Conservation (phyloP, 2,888 invertebrate species). For the Platycheirus albimanus region DNA sequence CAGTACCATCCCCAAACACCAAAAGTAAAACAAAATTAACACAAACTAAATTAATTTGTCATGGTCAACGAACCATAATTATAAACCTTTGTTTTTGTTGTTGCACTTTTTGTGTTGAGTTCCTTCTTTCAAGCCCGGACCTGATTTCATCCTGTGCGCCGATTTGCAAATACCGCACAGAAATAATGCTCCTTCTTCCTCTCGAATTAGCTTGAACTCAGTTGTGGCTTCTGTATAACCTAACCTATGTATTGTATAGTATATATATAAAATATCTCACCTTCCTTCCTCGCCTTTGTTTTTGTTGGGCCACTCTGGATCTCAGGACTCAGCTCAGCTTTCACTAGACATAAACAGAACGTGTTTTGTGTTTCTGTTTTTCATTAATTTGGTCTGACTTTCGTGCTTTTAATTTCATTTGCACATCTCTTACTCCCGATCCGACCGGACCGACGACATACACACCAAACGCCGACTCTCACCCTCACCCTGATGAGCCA, state of each 20-base stretch:
- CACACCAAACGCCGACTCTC: neutral
- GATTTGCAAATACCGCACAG: too few species aligned
- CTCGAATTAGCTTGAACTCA: slow-evolving; percentile 40
- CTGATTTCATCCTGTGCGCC: slow-evolving; percentile 8
- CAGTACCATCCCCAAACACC: slow-evolving; percentile 17
- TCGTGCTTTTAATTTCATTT: slow-evolving; percentile 67
- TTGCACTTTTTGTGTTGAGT: slow-evolving; percentile 19
- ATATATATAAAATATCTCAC: slow-evolving; percentile 28
- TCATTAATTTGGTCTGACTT: slow-evolving; percentile 66
- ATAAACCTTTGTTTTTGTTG: slow-evolving; percentile 66
- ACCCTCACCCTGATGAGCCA: slow-evolving; percentile 7
- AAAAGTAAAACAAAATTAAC: slow-evolving; percentile 59
- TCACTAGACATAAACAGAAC: slow-evolving; percentile 49
- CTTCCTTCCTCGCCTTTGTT: slow-evolving; percentile 40
- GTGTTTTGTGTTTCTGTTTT: slow-evolving; percentile 57
- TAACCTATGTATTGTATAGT: too few species aligned
- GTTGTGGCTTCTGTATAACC: slow-evolving; percentile 37
- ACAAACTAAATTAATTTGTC: slow-evolving; percentile 71
- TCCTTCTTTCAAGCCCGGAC: slow-evolving; percentile 24
- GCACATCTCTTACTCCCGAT: slow-evolving; percentile 1
- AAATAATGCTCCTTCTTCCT: slow-evolving; percentile 34
- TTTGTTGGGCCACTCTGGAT: slow-evolving; percentile 6
- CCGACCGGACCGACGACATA: neutral
- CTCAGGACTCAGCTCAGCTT: slow-evolving; percentile 11
- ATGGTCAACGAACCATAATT: slow-evolving; percentile 72